Percentiles rank a stretch among this genome's conserved stretches.
Conservation (phyloP, 2,113 vertebrate species). For the Sphyrna mokarran region DNA sequence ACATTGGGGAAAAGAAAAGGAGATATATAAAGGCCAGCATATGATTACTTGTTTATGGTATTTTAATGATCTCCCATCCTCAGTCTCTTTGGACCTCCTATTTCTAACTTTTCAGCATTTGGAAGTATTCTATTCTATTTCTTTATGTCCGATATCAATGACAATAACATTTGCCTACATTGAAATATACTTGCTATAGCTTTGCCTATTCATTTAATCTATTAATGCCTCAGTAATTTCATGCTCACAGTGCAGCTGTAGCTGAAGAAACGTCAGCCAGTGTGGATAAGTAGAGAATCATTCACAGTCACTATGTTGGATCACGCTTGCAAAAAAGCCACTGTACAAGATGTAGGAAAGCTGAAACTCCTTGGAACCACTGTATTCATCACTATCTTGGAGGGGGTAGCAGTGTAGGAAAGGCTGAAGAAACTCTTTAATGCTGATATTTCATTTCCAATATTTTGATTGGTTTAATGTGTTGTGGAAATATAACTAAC, state of each 20-base stretch:
- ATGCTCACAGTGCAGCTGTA: not conserved
- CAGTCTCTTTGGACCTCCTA: no score
- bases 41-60: no score
- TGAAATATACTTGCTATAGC: no score
- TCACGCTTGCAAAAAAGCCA: not conserved
- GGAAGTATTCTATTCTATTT: no score
- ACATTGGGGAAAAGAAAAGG: no score
- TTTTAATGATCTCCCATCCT: no score
- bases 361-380: not conserved
- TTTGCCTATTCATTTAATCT: no score
- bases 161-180: no score
- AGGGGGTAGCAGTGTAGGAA: not conserved
- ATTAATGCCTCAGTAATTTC: no score
- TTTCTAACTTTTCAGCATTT: no score
- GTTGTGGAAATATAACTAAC: not conserved
- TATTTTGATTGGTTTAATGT: not conserved
- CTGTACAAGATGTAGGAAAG: not conserved
- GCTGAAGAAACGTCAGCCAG: not conserved
- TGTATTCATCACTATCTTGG: not conserved
- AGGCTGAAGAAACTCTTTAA: not conserved
- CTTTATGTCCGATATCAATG: no score
- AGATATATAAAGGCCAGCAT: no score
- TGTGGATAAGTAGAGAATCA: not conserved
- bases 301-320: not conserved
- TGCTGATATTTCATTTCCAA: not conserved